A percentile compares a stretch with the other conserved stretches of the same genome.
Evolutionary conservation across 2,797 vertebrate genomes (phyloP).

Genomic region (Poeciliopsis turneri): DNA sequence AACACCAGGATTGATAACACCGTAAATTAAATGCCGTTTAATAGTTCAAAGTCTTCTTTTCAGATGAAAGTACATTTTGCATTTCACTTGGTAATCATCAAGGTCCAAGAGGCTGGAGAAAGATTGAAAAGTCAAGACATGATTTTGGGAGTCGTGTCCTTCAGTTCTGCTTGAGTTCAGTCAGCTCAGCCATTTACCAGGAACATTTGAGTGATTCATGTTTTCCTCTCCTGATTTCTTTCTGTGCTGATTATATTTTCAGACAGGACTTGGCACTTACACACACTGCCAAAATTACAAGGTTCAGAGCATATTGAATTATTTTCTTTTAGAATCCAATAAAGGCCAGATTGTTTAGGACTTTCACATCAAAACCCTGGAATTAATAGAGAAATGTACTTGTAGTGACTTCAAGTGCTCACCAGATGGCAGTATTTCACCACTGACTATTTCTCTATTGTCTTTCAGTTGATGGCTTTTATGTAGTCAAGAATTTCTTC

Average conservation of each 20-base stretch:
- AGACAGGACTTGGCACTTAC: not conserved
- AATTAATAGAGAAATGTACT: not conserved
- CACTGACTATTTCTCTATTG: not conserved
- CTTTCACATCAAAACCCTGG: not conserved
- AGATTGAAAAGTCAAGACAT: not conserved
- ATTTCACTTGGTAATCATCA: not conserved
- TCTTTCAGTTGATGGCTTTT: not conserved
- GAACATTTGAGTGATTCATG: no score
- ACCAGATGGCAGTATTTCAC: not conserved
- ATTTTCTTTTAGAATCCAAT: not conserved
- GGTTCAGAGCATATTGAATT: not conserved
- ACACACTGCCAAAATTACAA: not conserved
- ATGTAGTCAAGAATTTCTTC: no score
- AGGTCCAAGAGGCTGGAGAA: not conserved
- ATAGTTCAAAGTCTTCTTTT: not conserved
- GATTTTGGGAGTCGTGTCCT: not conserved
- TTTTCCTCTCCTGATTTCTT: no score
- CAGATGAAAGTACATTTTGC: not conserved
- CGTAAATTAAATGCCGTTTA: no score
- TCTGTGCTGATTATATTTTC: not conserved
- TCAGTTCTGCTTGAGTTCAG: not conserved
- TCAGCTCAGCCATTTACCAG: no score
- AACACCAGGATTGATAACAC: no score
- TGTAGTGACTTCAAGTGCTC: not conserved
- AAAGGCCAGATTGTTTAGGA: not conserved